Percentiles rank a stretch among this genome's conserved stretches.
These are phyloP conservation scores for Balaenoptera acutorostrata DNA, from an alignment of 2,113 vertebrate genomes.

Conservation along the genomic window DNA sequence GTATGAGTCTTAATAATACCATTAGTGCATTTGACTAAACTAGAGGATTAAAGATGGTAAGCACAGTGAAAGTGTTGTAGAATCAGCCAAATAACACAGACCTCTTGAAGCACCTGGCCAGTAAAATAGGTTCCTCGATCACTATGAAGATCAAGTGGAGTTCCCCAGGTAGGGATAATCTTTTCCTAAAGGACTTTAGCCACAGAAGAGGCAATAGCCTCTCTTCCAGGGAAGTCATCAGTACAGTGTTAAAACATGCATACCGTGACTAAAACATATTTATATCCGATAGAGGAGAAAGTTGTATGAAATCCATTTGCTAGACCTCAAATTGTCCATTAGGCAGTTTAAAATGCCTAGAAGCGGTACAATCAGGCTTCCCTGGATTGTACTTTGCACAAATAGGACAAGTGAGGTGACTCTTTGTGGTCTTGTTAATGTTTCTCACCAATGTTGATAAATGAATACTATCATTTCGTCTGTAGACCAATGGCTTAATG, in stretches of 20 bases:
- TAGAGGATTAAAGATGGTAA: background rate
- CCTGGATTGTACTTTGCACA: background rate
- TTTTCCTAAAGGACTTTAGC: background rate
- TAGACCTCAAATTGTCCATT: background rate
- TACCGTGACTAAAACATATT: background rate
- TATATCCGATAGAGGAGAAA: background rate
- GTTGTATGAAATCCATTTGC: background rate
- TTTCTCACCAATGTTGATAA: background rate
- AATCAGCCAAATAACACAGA: background rate
- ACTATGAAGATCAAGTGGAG: background rate
- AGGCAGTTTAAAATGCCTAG: background rate
- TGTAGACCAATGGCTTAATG: background rate
- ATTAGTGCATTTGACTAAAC: background rate
- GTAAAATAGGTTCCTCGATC: background rate
- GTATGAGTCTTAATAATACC: background rate
- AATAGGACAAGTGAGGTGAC: background rate
- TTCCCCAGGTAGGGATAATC: background rate
- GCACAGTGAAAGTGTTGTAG: background rate
- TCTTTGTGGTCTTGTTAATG: background rate
- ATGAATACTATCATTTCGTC: background rate
- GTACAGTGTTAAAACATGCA: background rate
- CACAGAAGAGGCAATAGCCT: background rate
- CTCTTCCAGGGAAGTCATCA: background rate
- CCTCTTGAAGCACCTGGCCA: background rate
- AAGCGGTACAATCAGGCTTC: background rate